Evolutionary conservation across 1,140 invertebrate species (phyloP).

Genomic region (Bombus picipes): DNA sequence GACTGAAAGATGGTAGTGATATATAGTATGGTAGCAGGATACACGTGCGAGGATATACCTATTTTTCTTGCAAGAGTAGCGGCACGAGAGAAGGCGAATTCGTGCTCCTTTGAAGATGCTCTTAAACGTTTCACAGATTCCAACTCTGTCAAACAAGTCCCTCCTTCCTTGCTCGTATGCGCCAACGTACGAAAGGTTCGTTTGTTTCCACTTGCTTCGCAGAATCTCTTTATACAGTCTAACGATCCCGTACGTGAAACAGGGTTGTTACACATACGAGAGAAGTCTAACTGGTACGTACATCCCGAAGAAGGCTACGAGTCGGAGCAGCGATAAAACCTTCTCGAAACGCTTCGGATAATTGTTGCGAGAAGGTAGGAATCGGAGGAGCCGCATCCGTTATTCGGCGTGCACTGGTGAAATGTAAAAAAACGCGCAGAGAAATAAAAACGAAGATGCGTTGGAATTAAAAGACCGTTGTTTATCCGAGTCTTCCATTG

Average conservation of each 20-base stretch:
- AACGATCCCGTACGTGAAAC: not conserved
- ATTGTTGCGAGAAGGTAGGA: slow-evolving; percentile 9
- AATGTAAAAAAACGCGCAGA: not conserved
- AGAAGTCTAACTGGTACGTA: not conserved
- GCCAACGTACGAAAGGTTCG: not conserved
- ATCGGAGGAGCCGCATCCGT: not conserved
- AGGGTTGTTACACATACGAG: slow-evolving; percentile 10
- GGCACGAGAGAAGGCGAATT: not conserved
- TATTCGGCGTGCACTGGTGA: not conserved
- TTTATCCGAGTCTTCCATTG: slow-evolving; percentile 7
- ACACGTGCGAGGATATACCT: not conserved
- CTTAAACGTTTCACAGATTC: slow-evolving; percentile 27
- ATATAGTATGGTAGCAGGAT: not conserved
- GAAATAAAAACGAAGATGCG: not conserved
- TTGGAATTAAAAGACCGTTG: slow-evolving; percentile 19
- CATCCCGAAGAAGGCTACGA: not conserved
- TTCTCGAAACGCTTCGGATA: not conserved
- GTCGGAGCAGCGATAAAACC: not conserved
- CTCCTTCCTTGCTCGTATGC: not conserved
- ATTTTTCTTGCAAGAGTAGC: not conserved
- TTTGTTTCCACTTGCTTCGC: slow-evolving; percentile 22
- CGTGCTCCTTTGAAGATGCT: slow-evolving; percentile 8
- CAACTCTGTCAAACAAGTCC: slow-evolving; percentile 14
- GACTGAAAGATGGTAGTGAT: not conserved
- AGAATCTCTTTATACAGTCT: slow-evolving; percentile 10